A percentile compares a stretch with the other conserved stretches of the same genome.
These are phyloP conservation scores for Epizoanthus rinbou DNA, from an alignment of 92 coral and sea anemone species.

Conservation along the genomic window DNA sequence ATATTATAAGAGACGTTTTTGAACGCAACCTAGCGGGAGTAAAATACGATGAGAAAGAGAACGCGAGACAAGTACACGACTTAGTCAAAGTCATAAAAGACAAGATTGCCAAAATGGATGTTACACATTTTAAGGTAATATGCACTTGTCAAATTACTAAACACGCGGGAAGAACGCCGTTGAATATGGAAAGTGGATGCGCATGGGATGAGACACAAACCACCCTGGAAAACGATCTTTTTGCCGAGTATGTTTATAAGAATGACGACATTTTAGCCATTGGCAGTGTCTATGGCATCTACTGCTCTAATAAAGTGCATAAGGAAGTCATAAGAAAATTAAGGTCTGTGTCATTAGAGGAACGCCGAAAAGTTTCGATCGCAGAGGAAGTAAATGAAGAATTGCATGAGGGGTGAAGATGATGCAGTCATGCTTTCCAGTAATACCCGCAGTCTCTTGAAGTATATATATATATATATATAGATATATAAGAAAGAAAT, in stretches of 20 bases:
- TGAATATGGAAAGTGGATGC: constrained; percentile 83
- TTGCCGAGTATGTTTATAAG: constrained; percentile 83
- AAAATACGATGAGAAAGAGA: constrained; percentile 46
- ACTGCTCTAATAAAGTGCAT: constrained; percentile 18
- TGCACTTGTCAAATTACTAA: constrained; percentile 67
- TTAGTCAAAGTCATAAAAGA: constrained; percentile 51
- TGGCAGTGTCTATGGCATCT: constrained; percentile 72
- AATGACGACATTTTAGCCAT: constrained; percentile 68
- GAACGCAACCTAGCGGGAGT: constrained; percentile 46
- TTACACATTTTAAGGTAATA: constrained; percentile 69
- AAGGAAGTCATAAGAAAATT: neutral
- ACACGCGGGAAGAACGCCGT: constrained; percentile 45
- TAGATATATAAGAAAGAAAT: too few species aligned
- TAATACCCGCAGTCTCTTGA: too few species aligned
- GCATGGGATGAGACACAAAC: constrained; percentile 79
- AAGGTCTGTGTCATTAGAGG: neutral
- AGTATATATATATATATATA: too few species aligned
- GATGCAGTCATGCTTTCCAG: neutral
- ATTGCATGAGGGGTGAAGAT: neutral
- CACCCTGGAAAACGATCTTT: constrained; percentile 68
- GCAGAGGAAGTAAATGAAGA: constrained; percentile 39
- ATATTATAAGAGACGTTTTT: constrained; percentile 55
- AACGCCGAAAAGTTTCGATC: constrained; percentile 2
- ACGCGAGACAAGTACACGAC: constrained; percentile 25
- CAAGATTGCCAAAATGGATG: constrained; percentile 40